Base-by-base conservation (phyloP, 2,797 vertebrate species). In the Epinephelus malabaricus region DNA sequence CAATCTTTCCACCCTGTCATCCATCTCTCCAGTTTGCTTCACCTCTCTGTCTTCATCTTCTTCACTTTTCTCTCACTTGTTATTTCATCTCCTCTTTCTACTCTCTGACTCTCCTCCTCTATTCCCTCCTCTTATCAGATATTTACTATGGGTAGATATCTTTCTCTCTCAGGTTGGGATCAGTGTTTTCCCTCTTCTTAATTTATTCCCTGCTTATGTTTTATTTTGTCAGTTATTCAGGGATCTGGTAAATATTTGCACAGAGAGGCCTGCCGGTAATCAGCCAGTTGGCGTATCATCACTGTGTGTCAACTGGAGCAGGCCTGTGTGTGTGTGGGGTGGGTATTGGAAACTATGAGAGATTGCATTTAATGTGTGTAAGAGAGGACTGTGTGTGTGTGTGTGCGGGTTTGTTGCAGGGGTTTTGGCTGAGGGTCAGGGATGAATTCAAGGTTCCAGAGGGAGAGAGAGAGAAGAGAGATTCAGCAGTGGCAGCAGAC, bases 181-280 rank as follows among this genome's bases (percentile, higher is more conserved):
- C 62, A 59, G 5, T 65, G 53, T 70, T 90, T 79, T 77, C 63
- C 53, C 78, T 68, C 61, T 60, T 55, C 47, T 69, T 83, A 59
- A 73, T 88, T 79, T 82, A 89, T 83, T 89, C 78, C 76, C 84
- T 69, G 58, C 71, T 85, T 83, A 86, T 88, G 82, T 88, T 91
- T 92, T 83, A 90, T 89, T 89, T 90, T 88, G 78, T 80, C 65
- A 78, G 71, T 88, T 89, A 81, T 88, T 86, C 61, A 47, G 62
- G 55, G 76, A 78, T 89, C 55, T 85, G 78, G 76, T 82, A 88
- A 89, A 92, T 90, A 91, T 91, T 92, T 91, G 82, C 69, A 77
- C 43, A 64, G 78, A 74, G 82, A 83, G 67, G 79, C 67, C 72
- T 68, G 79, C 0, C 58, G 2, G 27, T 88, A 87, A 83, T 87